Percentiles rank a stretch among this genome's conserved stretches.
Evolutionary conservation across 2,113 vertebrate species (phyloP).

Genomic region (Shinisaurus crocodilurus): DNA sequence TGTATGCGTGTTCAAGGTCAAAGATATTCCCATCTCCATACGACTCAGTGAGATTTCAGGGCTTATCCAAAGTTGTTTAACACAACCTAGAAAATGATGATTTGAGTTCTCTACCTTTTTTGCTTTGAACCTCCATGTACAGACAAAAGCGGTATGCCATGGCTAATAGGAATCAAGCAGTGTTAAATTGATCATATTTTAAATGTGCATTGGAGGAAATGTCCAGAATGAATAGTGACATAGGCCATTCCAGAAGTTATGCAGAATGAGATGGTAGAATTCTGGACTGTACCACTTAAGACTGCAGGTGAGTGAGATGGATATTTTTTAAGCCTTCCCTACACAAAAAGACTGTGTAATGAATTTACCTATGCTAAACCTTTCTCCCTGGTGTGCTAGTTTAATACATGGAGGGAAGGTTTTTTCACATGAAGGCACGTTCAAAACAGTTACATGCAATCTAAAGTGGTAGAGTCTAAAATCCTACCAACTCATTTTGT

Average conservation of each 20-base stretch:
- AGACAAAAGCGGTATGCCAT: too few relatives aligned
- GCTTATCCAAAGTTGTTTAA: conserved; percentile 23
- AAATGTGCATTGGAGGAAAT: background rate
- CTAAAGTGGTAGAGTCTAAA: background rate
- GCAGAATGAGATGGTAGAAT: too few relatives aligned
- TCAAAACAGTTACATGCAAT: background rate
- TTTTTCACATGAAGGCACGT: background rate
- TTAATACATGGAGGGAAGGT: background rate
- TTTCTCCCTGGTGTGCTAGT: background rate
- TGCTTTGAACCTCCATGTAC: conserved; percentile 4
- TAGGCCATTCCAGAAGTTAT: background rate
- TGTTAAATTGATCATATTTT: background rate
- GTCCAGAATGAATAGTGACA: background rate
- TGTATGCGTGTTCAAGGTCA: too few relatives aligned
- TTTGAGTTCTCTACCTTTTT: background rate
- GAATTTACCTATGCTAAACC: background rate
- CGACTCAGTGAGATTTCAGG: too few relatives aligned
- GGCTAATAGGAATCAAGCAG: background rate
- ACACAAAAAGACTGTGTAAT: background rate
- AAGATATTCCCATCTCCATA: background rate
- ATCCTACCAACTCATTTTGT: background rate
- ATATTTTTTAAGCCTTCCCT: background rate
- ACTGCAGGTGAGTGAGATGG: background rate
- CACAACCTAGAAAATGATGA: conserved; percentile 51
- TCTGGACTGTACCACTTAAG: background rate